These are phyloP conservation scores for Leucania comma DNA, from an alignment of 2,888 invertebrate genomes.

Conservation along the genomic window DNA sequence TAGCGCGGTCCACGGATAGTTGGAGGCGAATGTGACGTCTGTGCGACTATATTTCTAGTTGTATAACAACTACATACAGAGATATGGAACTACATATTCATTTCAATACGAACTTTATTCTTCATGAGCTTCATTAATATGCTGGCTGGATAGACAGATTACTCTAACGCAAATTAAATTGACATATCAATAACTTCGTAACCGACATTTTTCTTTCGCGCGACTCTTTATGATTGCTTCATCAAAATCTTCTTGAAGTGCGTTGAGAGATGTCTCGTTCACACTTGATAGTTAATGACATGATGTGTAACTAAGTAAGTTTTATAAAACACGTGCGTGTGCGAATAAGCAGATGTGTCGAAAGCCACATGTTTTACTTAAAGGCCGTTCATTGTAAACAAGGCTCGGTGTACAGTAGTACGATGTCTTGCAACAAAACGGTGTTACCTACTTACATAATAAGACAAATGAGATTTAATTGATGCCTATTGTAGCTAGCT, in stretches of 20 bases:
- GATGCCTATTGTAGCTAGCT: slow-evolving; percentile 29
- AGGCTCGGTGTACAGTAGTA: slow-evolving; percentile 48
- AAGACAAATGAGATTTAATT: slow-evolving; percentile 53
- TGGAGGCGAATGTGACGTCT: slow-evolving; percentile 66
- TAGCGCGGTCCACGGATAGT: slow-evolving; percentile 60
- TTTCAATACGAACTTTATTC: slow-evolving; percentile 25
- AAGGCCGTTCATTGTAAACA: slow-evolving; percentile 73
- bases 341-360: slow-evolving; percentile 79
- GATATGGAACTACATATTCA: slow-evolving; percentile 43
- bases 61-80: slow-evolving; percentile 47
- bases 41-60: slow-evolving; percentile 55
- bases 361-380: slow-evolving; percentile 77
- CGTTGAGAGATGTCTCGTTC: slow-evolving; percentile 15
- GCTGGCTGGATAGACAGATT: slow-evolving; percentile 3
- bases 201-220: slow-evolving; percentile 5
- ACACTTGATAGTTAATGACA: slow-evolving; percentile 48
- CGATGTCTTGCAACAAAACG: slow-evolving; percentile 47
- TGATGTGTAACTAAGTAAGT: slow-evolving; percentile 45
- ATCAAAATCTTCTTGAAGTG: background rate
- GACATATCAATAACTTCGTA: slow-evolving; percentile 16
- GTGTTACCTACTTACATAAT: slow-evolving; percentile 53
- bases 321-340: slow-evolving; percentile 69
- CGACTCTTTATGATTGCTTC: slow-evolving; percentile 7
- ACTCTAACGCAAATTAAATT: slow-evolving; percentile 12
- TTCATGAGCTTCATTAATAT: slow-evolving; percentile 35